Evolutionary conservation across 2,797 vertebrate species (phyloP).

Genomic region (Rousettus madagascariensis): DNA sequence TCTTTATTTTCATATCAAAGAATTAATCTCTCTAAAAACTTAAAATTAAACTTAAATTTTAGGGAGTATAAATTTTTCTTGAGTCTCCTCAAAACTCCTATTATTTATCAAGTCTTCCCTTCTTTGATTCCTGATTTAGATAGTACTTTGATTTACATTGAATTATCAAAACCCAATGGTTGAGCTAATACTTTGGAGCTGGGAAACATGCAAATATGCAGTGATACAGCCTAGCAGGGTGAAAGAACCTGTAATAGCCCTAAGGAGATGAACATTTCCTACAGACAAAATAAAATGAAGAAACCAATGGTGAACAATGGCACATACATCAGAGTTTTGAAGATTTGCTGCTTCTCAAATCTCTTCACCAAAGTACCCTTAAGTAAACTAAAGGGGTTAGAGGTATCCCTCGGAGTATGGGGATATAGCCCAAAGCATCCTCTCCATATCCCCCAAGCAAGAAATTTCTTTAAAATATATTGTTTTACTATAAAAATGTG

Average conservation of each 20-base stretch:
- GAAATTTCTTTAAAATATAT: not conserved
- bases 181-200: not conserved
- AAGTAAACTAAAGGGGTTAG: not conserved
- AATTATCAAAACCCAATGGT: not conserved
- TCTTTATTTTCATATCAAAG: conserved; percentile 1
- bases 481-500: not conserved
- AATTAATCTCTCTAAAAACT: not conserved
- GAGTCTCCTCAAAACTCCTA: not conserved
- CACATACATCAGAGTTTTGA: not conserved
- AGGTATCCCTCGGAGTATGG: not conserved
- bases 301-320: not conserved
- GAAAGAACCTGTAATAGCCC: not conserved
- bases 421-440: not conserved
- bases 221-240: not conserved
- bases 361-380: not conserved
- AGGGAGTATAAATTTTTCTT: not conserved
- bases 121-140: not conserved
- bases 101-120: not conserved
- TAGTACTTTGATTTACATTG: not conserved
- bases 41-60: not conserved
- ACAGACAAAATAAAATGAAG: not conserved
- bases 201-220: not conserved
- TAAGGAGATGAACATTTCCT: not conserved
- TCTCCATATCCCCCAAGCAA: not conserved
- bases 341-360: not conserved